Evolutionary conservation across 2,888 invertebrate genomes (phyloP).

Genomic region (Punctoribates punctum): DNA sequence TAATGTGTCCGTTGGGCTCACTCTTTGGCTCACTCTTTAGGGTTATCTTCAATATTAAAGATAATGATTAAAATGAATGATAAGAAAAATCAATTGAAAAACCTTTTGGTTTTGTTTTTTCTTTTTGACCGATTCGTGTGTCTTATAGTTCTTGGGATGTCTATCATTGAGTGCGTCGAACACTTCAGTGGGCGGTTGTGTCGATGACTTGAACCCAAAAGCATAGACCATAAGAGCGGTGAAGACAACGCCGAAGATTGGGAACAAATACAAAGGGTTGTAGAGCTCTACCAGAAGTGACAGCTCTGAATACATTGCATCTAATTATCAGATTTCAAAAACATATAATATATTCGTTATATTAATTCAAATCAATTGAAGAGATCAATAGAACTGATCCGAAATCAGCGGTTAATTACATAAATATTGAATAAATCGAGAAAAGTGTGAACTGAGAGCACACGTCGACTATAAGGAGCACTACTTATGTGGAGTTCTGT

Average conservation of each 20-base stretch:
- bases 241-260: constrained; percentile 64
- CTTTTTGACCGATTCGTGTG: constrained; percentile 27
- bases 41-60: background rate
- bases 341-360: background rate
- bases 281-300: constrained; percentile 50
- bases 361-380: background rate
- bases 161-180: constrained; percentile 58
- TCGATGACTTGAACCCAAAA: constrained; percentile 73
- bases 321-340: background rate
- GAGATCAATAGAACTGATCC: background rate
- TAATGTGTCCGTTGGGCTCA: constrained; percentile 3
- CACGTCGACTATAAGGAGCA: background rate
- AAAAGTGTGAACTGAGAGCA: background rate
- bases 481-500: background rate
- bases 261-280: constrained; percentile 59
- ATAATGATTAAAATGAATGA: background rate
- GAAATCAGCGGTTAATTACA: background rate
- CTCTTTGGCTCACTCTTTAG: background rate
- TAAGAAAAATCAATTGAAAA: background rate
- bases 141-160: background rate
- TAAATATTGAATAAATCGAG: background rate
- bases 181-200: constrained; percentile 64
- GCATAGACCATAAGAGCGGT: constrained; percentile 70
- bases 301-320: constrained; percentile 5
- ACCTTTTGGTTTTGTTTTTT: constrained; percentile 33